Percentiles rank a stretch among this genome's conserved stretches.
Conservation (phyloP, 2,113 vertebrate genomes). For the Strix aluco region DNA sequence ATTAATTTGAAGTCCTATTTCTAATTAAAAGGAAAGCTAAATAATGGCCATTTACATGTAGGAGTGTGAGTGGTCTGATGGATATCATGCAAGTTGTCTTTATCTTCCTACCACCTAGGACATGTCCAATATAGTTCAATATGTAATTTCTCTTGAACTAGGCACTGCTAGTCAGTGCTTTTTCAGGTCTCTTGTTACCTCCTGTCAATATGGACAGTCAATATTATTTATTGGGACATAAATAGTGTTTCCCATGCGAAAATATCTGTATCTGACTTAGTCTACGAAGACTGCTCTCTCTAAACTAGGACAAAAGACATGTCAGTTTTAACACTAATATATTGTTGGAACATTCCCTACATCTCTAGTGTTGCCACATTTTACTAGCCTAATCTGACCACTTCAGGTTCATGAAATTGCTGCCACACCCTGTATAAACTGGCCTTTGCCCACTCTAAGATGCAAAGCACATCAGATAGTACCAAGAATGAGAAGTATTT, state of each 20-base stretch:
- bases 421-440: background rate
- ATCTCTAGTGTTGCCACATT: background rate
- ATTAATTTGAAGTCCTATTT: background rate
- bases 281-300: background rate
- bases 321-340: background rate
- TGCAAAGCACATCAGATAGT: background rate
- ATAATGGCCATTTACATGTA: background rate
- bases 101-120: background rate
- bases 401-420: background rate
- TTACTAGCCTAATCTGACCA: background rate
- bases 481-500: background rate
- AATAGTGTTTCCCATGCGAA: background rate
- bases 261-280: background rate
- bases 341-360: background rate
- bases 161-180: background rate
- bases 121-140: background rate
- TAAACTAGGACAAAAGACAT: background rate
- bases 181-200: slow-evolving; percentile 27
- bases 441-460: background rate
- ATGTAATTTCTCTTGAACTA: background rate
- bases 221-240: background rate
- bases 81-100: background rate
- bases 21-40: background rate
- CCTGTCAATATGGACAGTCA: background rate
- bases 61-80: background rate